A percentile compares a stretch with the other conserved stretches of the same genome.
Evolutionary conservation across 1,140 invertebrate genomes (phyloP).

Genomic region (Steinernema feltiae): DNA sequence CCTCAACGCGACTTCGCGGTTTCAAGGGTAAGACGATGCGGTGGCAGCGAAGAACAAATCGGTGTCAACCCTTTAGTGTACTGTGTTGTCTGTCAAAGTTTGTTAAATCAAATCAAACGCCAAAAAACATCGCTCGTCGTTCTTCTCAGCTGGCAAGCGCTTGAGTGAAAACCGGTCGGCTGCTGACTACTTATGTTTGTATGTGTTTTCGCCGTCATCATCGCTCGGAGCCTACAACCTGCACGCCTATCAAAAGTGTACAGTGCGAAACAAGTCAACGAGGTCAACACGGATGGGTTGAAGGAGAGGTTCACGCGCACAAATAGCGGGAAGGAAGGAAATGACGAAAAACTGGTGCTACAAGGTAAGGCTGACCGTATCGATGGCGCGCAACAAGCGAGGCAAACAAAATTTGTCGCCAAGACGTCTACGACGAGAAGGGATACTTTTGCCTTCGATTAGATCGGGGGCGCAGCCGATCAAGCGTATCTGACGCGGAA

Average conservation of each 20-base stretch:
- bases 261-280: slow-evolving; percentile 5
- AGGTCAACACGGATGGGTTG: slow-evolving; percentile 2
- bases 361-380: background rate
- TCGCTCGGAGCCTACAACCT: background rate
- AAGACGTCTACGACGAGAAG: background rate
- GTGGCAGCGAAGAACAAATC: background rate
- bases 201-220: slow-evolving; percentile 2
- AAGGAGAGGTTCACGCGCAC: background rate
- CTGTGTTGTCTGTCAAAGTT: slow-evolving; percentile 3
- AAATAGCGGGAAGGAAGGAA: background rate
- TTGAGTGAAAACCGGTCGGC: background rate
- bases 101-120: background rate
- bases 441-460: background rate
- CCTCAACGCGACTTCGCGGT: background rate
- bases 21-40: slow-evolving; percentile 10
- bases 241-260: slow-evolving; percentile 1
- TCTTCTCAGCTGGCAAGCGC: background rate
- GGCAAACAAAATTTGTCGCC: background rate
- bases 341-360: background rate
- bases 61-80: background rate
- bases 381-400: background rate
- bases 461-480: too few relatives aligned
- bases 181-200: background rate
- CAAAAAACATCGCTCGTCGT: background rate
- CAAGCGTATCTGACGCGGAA: too few relatives aligned